phyloP scores from a whole-genome alignment of 2,113 vertebrate species.

The Ageneiosus marmoratus region DNA sequence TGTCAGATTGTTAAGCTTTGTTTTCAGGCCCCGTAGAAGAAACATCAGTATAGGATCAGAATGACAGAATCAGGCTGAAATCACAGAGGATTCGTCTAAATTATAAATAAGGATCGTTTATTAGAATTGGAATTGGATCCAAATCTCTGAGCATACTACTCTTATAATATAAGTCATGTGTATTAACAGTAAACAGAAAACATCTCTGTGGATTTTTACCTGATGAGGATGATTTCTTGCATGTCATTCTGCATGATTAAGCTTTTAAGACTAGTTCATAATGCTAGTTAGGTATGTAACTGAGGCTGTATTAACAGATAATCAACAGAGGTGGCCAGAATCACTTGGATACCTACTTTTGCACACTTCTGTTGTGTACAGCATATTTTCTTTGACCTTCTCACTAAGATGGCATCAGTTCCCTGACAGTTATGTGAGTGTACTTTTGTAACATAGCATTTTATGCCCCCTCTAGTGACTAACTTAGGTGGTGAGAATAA shows the following conservation, averaged over 20 bases:
- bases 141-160: background rate
- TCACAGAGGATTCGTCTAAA: background rate
- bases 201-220: background rate
- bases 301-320: background rate
- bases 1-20: slow-evolving; percentile 3
- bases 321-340: background rate
- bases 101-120: background rate
- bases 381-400: background rate
- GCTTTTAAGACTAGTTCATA: background rate
- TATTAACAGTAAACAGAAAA: background rate
- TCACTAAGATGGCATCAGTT: background rate
- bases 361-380: background rate
- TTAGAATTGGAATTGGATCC: background rate
- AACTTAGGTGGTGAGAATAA: background rate
- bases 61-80: background rate
- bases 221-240: too few relatives aligned
- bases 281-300: background rate
- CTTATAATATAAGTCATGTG: background rate
- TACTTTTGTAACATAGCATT: background rate
- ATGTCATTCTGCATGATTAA: background rate
- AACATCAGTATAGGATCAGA: background rate
- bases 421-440: background rate
- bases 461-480: background rate
- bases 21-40: background rate
- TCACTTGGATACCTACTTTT: background rate